Conservation (phyloP, 2,113 vertebrate genomes). For the Coryphaenoides rupestris region DNA sequence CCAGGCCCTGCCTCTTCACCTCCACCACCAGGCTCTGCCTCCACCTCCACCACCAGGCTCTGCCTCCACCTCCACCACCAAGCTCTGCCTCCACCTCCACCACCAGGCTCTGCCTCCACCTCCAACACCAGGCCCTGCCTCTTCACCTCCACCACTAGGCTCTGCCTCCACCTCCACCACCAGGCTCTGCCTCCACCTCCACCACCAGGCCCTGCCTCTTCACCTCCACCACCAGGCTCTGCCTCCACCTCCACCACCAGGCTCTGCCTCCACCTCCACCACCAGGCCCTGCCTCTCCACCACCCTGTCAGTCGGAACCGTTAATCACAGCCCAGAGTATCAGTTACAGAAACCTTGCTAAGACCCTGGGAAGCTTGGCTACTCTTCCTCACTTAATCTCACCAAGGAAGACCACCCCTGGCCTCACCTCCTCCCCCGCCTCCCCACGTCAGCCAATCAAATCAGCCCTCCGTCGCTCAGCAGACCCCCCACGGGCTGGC, state of each 20-base stretch:
- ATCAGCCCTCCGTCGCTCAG: slow-evolving; percentile 45
- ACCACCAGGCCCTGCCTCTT: slow-evolving; percentile 1
- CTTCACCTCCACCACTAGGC: too few species aligned
- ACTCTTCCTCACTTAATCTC: slow-evolving; percentile 81
- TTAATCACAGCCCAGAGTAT: slow-evolving; percentile 80
- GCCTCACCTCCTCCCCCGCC: slow-evolving; percentile 34
- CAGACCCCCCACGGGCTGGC: neutral
- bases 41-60: too few species aligned
- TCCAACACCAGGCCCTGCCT: neutral
- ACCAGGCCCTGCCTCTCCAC: slow-evolving; percentile 68
- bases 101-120: too few species aligned
- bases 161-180: too few species aligned
- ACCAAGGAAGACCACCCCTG: slow-evolving; percentile 42
- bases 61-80: too few species aligned
- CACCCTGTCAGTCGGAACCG: slow-evolving; percentile 79
- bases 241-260: slow-evolving; percentile 41
- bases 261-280: slow-evolving; percentile 52
- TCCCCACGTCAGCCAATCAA: slow-evolving; percentile 61
- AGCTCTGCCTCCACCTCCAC: too few species aligned
- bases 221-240: slow-evolving; percentile 44
- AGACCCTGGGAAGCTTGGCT: slow-evolving; percentile 77
- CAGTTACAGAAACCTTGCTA: slow-evolving; percentile 78
- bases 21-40: too few species aligned
- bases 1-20: slow-evolving; percentile 55
- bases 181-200: slow-evolving; percentile 38